These are phyloP conservation scores for Apamea crenata DNA, from an alignment of 2,888 invertebrate genomes.

Conservation along the genomic window DNA sequence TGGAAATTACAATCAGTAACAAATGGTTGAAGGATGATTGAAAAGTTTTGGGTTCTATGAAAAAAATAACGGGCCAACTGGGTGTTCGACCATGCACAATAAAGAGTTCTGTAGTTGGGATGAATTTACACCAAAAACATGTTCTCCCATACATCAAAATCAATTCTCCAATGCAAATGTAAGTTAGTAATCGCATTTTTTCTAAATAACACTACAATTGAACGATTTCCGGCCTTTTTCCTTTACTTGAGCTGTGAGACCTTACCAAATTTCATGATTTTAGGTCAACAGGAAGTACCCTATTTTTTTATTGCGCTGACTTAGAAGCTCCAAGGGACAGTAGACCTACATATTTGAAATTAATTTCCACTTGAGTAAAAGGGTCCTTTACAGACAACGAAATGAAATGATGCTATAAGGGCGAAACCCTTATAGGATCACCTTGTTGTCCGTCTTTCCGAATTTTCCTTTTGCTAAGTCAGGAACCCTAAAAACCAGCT, in stretches of 20 bases:
- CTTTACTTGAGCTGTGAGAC: neutral
- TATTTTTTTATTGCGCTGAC: neutral
- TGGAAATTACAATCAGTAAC: neutral
- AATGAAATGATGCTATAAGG: too few species aligned
- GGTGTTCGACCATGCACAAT: accelerated
- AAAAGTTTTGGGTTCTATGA: neutral
- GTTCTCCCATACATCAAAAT: neutral
- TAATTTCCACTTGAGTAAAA: neutral
- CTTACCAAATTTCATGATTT: neutral
- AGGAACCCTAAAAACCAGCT: neutral
- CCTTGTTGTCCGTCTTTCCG: neutral
- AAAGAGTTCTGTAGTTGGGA: neutral
- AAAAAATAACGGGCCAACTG: neutral
- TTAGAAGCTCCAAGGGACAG: neutral
- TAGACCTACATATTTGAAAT: neutral
- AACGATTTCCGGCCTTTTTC: neutral
- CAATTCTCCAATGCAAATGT: neutral
- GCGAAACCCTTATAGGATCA: too few species aligned
- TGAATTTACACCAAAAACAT: neutral
- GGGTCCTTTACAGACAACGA: neutral
- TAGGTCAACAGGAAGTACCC: neutral
- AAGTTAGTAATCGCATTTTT: neutral
- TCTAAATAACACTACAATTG: neutral
- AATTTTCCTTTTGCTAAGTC: neutral
- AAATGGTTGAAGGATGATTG: neutral